Conservation (phyloP, 2,888 invertebrate genomes). For the Xylota sylvarum region DNA sequence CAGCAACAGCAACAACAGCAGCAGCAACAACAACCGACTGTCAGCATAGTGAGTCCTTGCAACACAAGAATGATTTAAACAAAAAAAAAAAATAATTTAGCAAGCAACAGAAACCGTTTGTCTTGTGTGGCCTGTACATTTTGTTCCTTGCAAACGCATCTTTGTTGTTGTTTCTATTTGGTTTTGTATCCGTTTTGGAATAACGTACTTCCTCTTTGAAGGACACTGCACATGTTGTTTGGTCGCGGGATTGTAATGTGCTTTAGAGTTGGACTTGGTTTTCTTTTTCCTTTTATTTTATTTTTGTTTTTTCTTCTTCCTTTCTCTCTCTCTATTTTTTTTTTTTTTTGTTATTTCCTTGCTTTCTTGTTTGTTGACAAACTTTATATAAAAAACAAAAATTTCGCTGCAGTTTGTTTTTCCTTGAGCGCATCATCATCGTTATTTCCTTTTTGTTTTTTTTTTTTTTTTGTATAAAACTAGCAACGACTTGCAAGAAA, state of each 20-base stretch:
- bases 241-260: conserved; percentile 74
- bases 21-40: conserved; percentile 79
- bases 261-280: conserved; percentile 72
- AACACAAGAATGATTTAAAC: conserved; percentile 52
- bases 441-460: conserved; percentile 22
- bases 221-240: conserved; percentile 75
- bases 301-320: conserved; percentile 18
- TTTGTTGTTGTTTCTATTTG: conserved; percentile 67
- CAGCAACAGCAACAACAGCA: too few species aligned
- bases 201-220: conserved; percentile 43
- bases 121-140: conserved; percentile 76
- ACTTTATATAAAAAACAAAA: conserved; percentile 34
- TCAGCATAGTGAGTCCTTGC: conserved; percentile 84
- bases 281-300: conserved; percentile 22
- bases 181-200: conserved; percentile 44
- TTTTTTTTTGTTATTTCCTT: conserved; percentile 21
- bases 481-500: conserved; percentile 38
- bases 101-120: conserved; percentile 66
- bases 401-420: conserved; percentile 62
- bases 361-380: conserved; percentile 32
- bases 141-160: conserved; percentile 77
- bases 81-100: conserved; percentile 66
- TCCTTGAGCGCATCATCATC: conserved; percentile 61
- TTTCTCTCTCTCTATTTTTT: conserved; percentile 22
- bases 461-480: conserved; percentile 29